Base-by-base conservation (phyloP, 2,888 invertebrate species). In the Cremastinae sp. region DNA sequence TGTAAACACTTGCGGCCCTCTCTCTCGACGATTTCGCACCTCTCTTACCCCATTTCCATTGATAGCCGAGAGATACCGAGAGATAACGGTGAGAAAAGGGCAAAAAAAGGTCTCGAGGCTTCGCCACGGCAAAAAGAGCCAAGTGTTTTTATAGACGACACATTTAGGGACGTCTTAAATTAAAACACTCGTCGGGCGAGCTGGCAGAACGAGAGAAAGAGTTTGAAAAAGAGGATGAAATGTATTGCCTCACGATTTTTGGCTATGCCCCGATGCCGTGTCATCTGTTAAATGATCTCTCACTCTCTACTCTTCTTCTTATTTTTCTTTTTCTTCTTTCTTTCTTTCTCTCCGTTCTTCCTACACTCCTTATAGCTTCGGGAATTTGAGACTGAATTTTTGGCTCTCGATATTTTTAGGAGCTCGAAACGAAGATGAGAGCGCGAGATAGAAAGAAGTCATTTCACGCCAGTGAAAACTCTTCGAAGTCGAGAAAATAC, bases 151-250 rank as follows among this genome's bases (percentile, higher is more conserved):
- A 62, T 55, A 85, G 83, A 85, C 87, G 88, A 88, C 88, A 28
- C 28, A 88, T 88, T 88, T 88, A 87, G 83, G 84, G 86, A 84
- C 86, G 83, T 86, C 88, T 88, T 88, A 87, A 88, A 87, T 88
- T 88, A 87, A 88, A 87, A 87, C 86, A 79, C 75, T 1, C 64
- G 58, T 72, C 47, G 68, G 47, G 71, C 69, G 78, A 82, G 83
- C 79, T 86, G 84, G 82, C 84, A 83, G 81, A 75, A 75, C 75
- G 62, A 78, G 74, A 81, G 84, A 82, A 84, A 84, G 84, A 81
- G 83, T 35, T 14, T 35, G 10, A 16, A 14, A 9, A 53, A 39
- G 51, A 41, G n/a, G 35, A 59, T 5, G 43, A 55, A 72, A 41
- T 9, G 20, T 12, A 79, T 79, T 78, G 78, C 78, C 58, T 74